Evolutionary conservation across 2,797 vertebrate species (phyloP), one percentile per base, ranked within the genome.

Genomic region (Malacoctenus gilli): DNA sequence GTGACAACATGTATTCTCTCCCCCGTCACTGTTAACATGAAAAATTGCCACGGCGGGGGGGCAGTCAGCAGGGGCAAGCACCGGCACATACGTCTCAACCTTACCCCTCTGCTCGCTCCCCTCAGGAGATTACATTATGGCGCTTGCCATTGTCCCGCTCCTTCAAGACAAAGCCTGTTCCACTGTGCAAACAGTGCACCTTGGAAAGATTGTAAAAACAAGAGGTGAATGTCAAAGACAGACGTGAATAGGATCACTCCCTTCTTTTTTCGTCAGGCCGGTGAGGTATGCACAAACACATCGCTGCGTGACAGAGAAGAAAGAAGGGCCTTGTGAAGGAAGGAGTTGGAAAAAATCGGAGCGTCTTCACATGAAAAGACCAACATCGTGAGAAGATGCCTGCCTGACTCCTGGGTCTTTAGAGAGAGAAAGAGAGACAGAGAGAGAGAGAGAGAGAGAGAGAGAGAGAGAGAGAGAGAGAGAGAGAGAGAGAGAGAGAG

Each of bases 221-320:
- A 87, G 84, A 82, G 82, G 82, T 72, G 84, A 85, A 86, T 80
- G 87, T 87, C 81, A 83, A 85, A 87, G 84, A 77, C 75, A 79
- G 72, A 73, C 63, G 69, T 84, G 85, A 89, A 87, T 72, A 78
- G 84, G 82, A 85, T 85, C 79, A 82, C 75, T 86, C 32, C 53
- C 72, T 70, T 63, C 86, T 85, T 84, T 85, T 84, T 88, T 87
- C n/a, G 82, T 85, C 60, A 9, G 25, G 63, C 58, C 4, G 54
- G 53, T 36, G 69, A 89, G 94, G 93, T 93, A 95, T 94, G 94
- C 92, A 94, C 94, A 94, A 93, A 93, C 93, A 91, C 86, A 89
- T 86, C 86, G 89, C 91, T 89, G 82, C 67, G 88, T 89, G 88
- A 89, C 87, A 90, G 86, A 92, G 91, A 89, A 92, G 92, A 93